These are phyloP conservation scores for Amazona guildingii DNA, from an alignment of 2,113 vertebrate species.

Conservation along the genomic window DNA sequence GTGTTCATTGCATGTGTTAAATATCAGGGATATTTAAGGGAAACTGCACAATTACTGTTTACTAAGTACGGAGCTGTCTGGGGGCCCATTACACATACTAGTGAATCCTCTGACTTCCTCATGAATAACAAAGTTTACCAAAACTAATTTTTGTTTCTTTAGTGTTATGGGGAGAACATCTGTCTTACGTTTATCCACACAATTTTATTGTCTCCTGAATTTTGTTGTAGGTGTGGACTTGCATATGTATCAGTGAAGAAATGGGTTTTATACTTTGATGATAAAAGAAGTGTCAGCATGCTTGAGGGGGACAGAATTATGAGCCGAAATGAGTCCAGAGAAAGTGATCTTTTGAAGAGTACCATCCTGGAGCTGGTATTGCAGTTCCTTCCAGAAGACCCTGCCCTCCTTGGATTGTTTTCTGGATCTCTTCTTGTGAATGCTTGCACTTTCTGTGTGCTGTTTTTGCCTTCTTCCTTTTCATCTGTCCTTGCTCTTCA, in stretches of 20 bases:
- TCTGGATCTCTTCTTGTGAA: background rate
- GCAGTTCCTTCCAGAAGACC: background rate
- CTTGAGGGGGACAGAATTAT: background rate
- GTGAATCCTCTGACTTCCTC: background rate
- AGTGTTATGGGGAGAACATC: no score
- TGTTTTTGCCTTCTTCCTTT: background rate
- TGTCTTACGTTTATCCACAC: background rate
- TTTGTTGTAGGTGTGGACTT: background rate
- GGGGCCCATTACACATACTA: background rate
- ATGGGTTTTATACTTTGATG: background rate
- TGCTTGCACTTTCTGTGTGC: background rate
- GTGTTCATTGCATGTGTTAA: no score
- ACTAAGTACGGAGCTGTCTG: background rate
- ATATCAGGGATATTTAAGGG: slow-evolving; percentile 16
- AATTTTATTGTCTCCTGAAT: background rate
- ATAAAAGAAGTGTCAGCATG: background rate
- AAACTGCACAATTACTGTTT: background rate
- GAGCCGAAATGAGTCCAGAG: background rate
- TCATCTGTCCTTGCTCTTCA: background rate
- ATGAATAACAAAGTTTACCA: background rate
- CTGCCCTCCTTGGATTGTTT: background rate
- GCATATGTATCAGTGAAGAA: background rate
- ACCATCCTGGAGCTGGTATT: background rate
- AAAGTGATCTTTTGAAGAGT: background rate
- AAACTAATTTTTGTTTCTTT: background rate